phyloP scores from a whole-genome alignment of 2,113 vertebrate genomes.

The Colinus virginianus region DNA sequence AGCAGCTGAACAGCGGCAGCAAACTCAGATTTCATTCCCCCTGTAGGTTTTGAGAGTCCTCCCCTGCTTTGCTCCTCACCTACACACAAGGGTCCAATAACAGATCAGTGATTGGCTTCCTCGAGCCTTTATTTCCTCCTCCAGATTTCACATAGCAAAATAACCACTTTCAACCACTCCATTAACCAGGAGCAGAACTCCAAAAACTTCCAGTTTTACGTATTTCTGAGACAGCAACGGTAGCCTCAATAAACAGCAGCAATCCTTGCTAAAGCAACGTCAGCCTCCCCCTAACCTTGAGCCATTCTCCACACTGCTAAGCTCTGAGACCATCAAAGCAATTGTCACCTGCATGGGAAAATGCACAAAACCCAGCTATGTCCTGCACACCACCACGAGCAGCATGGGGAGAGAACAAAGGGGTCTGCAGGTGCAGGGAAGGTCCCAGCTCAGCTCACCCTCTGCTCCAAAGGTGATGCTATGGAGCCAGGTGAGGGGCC shows the following conservation, averaged over 20 bases:
- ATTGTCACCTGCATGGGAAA: neutral
- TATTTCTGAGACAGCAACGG: neutral
- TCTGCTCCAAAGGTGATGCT: slow-evolving; percentile 39
- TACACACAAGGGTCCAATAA: neutral
- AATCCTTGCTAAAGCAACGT: neutral
- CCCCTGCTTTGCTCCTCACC: neutral
- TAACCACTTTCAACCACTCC: neutral
- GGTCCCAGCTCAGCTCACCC: neutral
- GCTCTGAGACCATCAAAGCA: neutral
- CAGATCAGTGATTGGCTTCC: neutral
- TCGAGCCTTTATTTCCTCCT: slow-evolving; percentile 22
- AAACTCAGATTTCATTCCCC: neutral
- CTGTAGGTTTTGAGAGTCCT: neutral
- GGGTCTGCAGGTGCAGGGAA: neutral
- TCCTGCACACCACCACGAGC: neutral
- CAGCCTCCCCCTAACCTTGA: accelerated
- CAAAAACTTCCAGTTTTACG: neutral
- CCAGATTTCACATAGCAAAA: neutral
- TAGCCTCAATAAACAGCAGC: neutral
- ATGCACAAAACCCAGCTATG: neutral
- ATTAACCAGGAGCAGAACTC: neutral
- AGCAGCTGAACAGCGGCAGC: neutral
- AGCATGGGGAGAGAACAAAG: neutral
- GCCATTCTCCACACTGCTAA: neutral
- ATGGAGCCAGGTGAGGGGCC: neutral